phyloP scores from a whole-genome alignment of 2,888 invertebrate species.

The Deilephila elpenor region DNA sequence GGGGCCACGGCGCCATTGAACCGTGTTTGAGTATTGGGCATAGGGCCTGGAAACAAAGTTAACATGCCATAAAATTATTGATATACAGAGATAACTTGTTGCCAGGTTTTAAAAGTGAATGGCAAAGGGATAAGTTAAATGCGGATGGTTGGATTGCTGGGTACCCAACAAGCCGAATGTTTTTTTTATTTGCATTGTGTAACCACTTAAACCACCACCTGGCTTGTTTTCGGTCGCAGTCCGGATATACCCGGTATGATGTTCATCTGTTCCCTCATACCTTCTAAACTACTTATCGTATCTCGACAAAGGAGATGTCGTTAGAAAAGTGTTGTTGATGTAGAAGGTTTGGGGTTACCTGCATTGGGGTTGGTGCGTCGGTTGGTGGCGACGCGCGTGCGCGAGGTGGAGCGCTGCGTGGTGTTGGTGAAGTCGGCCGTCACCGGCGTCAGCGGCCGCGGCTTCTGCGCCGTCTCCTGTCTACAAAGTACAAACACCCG shows the following conservation, averaged over 20 bases:
- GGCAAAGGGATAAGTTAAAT: no score
- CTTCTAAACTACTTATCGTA: no score
- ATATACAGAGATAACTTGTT: background rate
- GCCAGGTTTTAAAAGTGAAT: no score
- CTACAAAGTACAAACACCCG: constrained; percentile 50
- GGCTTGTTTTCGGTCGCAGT: no score
- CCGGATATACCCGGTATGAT: no score
- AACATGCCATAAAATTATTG: background rate
- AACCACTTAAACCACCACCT: no score
- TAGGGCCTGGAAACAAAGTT: constrained; percentile 35
- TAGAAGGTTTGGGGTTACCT: constrained; percentile 41
- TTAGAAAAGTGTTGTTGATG: no score
- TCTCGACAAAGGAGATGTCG: no score
- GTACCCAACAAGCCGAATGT: no score
- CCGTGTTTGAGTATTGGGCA: constrained; percentile 49
- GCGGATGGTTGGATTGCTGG: no score
- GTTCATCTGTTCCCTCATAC: no score
- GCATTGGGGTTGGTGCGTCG: constrained; percentile 56
- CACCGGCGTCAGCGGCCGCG: constrained; percentile 73
- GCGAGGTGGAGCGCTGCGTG: constrained; percentile 85
- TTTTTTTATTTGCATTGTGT: no score
- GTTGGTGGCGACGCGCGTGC: constrained; percentile 86
- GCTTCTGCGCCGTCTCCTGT: constrained; percentile 72
- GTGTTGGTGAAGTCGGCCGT: constrained; percentile 79
- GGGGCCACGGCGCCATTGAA: constrained; percentile 56